Conservation (phyloP, 2,797 vertebrate species). For the Hoplostethus mediterraneus region DNA sequence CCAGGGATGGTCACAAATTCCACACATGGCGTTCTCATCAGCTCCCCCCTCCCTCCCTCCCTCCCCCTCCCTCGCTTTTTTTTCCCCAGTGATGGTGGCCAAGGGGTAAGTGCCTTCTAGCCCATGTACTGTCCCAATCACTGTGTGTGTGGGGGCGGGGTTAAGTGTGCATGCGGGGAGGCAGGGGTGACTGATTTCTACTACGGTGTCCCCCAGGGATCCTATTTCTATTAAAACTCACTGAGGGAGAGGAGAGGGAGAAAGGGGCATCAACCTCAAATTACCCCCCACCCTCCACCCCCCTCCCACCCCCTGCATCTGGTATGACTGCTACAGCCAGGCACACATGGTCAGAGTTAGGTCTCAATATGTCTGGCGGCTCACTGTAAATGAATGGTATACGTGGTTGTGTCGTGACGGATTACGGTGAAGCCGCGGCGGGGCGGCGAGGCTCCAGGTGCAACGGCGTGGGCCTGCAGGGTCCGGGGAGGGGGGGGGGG, state of each 20-base stretch:
- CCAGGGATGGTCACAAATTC: constrained; percentile 36
- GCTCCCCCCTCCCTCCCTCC: not conserved
- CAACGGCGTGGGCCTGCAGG: constrained; percentile 25
- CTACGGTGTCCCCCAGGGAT: constrained; percentile 16
- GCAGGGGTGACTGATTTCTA: constrained; percentile 12
- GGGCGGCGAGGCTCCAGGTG: constrained; percentile 33
- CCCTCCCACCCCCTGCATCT: constrained; percentile 34
- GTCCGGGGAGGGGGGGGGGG: too few relatives aligned
- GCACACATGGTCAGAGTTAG: constrained; percentile 67
- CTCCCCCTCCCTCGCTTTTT: not conserved
- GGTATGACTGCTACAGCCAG: constrained; percentile 39
- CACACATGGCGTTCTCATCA: constrained; percentile 59
- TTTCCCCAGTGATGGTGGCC: constrained; percentile 15
- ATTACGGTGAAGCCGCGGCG: constrained; percentile 44
- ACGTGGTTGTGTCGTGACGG: constrained; percentile 44
- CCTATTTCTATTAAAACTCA: constrained; percentile 22
- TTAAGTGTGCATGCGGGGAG: not conserved
- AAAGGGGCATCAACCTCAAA: not conserved
- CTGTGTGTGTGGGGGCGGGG: not conserved
- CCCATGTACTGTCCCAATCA: constrained; percentile 6
- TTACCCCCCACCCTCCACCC: not conserved
- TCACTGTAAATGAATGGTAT: constrained; percentile 47
- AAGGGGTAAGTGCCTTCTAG: not conserved
- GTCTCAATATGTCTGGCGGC: constrained; percentile 52
- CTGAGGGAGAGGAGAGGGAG: constrained; percentile 8